phyloP scores from a whole-genome alignment of 2,797 vertebrate genomes.

The Microctenopoma lineatum region DNA sequence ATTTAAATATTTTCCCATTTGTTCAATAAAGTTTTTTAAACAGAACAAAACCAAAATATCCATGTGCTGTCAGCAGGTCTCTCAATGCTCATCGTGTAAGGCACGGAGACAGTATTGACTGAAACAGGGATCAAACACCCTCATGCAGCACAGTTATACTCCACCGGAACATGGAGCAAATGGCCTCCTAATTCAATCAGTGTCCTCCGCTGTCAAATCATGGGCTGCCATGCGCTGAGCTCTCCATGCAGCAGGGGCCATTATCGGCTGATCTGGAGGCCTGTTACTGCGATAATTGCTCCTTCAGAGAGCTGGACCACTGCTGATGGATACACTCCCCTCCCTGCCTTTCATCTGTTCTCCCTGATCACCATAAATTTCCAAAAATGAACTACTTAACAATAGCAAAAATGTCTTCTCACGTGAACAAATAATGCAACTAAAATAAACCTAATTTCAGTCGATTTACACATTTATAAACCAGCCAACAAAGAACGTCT shows the following conservation, averaged over 20 bases:
- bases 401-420: constrained; percentile 11
- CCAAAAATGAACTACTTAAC: constrained; percentile 28
- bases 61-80: constrained; percentile 55
- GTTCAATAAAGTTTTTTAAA: neutral
- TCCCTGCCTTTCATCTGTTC: constrained; percentile 56
- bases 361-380: constrained; percentile 34
- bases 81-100: constrained; percentile 54
- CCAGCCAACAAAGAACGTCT: constrained; percentile 3
- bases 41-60: constrained; percentile 25
- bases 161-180: constrained; percentile 89
- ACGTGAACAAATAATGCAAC: neutral
- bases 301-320: constrained; percentile 83
- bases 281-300: constrained; percentile 90
- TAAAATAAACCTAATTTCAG: constrained; percentile 11
- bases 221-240: constrained; percentile 82
- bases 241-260: constrained; percentile 86
- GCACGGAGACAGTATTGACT: constrained; percentile 75
- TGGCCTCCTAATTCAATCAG: constrained; percentile 96
- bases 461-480: constrained; percentile 43
- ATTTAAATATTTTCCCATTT: constrained; percentile 2
- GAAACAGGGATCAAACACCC: constrained; percentile 79
- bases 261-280: constrained; percentile 91
- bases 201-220: constrained; percentile 92
- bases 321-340: constrained; percentile 68
- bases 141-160: constrained; percentile 84